A percentile compares a stretch with the other conserved stretches of the same genome.
Conservation (phyloP, 2,797 vertebrate species). For the Amblyraja radiata region DNA sequence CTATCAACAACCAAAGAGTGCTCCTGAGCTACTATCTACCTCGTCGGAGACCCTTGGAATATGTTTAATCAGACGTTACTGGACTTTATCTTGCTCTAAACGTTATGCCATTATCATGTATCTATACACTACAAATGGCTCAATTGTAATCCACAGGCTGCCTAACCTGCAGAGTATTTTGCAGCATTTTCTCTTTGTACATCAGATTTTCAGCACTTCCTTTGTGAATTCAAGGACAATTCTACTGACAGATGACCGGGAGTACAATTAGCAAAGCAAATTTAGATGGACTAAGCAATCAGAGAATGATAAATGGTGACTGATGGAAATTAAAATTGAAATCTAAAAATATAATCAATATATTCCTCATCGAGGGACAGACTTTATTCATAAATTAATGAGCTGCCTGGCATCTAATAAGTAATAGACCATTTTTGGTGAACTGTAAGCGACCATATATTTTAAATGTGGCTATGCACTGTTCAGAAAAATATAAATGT, state of each 20-base stretch:
- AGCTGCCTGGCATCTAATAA: not conserved
- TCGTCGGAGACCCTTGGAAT: no score
- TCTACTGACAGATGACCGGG: not conserved
- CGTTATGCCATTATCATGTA: no score
- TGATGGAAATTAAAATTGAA: not conserved
- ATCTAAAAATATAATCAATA: not conserved
- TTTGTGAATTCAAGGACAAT: no score
- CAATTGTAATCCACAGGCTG: no score
- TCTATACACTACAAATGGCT: no score
- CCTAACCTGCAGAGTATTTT: no score
- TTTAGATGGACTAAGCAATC: not conserved
- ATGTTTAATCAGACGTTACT: no score
- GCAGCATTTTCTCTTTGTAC: no score
- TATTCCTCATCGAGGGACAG: not conserved
- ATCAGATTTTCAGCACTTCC: no score
- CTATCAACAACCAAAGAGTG: no score
- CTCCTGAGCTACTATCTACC: no score
- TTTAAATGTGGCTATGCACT: not conserved
- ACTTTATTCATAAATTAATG: not conserved
- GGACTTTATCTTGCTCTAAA: no score
- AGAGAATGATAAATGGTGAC: not conserved
- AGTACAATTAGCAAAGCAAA: not conserved
- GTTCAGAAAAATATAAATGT: not conserved
- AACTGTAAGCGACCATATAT: not conserved
- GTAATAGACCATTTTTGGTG: not conserved